Evolutionary conservation across 2,888 invertebrate genomes (phyloP).

Genomic region (Dorcus hopei): DNA sequence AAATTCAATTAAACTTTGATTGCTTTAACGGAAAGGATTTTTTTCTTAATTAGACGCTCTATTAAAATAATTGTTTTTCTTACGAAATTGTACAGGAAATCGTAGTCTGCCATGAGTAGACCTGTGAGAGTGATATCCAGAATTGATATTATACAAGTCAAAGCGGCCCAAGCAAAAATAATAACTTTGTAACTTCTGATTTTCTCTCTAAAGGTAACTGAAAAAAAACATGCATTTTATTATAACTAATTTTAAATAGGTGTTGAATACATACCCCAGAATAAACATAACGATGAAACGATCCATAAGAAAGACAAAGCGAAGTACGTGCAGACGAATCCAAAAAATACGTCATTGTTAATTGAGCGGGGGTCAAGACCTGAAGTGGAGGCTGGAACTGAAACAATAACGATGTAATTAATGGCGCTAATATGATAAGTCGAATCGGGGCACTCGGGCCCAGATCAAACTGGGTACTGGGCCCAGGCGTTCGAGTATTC

Average conservation of each 20-base stretch:
- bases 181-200: not conserved
- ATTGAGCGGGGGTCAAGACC: no score
- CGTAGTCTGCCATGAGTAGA: not conserved
- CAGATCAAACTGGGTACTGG: no score
- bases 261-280: not conserved
- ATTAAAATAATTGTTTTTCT: not conserved
- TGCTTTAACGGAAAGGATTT: no score
- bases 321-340: conserved; percentile 21
- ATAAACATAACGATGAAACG: conserved; percentile 7
- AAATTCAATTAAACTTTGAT: no score
- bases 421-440: no score
- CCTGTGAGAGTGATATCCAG: not conserved
- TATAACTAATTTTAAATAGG: not conserved
- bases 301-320: conserved; percentile 22
- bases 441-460: no score
- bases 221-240: not conserved
- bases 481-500: no score
- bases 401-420: no score
- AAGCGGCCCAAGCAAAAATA: not conserved
- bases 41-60: no score
- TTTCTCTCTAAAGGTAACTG: not conserved
- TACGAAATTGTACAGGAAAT: not conserved
- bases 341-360: no score
- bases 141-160: not conserved
- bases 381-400: no score